phyloP scores from a whole-genome alignment of 2,888 invertebrate genomes.

The Sinhomidia bicolor region DNA sequence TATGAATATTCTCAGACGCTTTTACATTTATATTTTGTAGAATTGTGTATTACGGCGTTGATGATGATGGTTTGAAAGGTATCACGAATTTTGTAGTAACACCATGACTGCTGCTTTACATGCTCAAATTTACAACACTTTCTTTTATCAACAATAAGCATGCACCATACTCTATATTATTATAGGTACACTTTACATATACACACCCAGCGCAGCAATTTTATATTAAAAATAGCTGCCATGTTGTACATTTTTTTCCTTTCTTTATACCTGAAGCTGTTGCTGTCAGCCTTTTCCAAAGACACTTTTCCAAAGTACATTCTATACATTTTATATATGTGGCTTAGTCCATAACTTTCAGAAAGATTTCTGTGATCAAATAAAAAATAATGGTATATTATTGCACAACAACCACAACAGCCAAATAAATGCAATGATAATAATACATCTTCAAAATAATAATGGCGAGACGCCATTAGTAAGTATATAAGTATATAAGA shows the following conservation, averaged over 20 bases:
- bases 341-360: not conserved
- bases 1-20: not conserved
- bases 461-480: slow-evolving; percentile 40
- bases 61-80: slow-evolving; percentile 45
- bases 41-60: slow-evolving; percentile 13
- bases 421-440: too few species aligned
- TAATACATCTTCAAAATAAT: slow-evolving; percentile 10
- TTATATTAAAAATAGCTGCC: slow-evolving; percentile 7
- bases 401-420: slow-evolving; percentile 14
- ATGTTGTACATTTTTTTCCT: not conserved
- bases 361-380: slow-evolving; percentile 28
- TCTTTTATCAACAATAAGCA: slow-evolving; percentile 10
- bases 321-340: not conserved
- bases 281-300: slow-evolving; percentile 10
- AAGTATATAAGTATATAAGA: too few species aligned
- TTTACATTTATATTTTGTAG: slow-evolving; percentile 16
- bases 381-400: slow-evolving; percentile 41
- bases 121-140: slow-evolving; percentile 43
- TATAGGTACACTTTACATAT: too few species aligned
- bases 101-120: slow-evolving; percentile 43
- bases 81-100: slow-evolving; percentile 50
- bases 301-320: not conserved
- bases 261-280: not conserved
- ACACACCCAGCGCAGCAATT: not conserved
- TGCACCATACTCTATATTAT: too few species aligned